These are phyloP conservation scores for Drosophila neocordata DNA, from an alignment of 1,140 invertebrate species.

Conservation along the genomic window DNA sequence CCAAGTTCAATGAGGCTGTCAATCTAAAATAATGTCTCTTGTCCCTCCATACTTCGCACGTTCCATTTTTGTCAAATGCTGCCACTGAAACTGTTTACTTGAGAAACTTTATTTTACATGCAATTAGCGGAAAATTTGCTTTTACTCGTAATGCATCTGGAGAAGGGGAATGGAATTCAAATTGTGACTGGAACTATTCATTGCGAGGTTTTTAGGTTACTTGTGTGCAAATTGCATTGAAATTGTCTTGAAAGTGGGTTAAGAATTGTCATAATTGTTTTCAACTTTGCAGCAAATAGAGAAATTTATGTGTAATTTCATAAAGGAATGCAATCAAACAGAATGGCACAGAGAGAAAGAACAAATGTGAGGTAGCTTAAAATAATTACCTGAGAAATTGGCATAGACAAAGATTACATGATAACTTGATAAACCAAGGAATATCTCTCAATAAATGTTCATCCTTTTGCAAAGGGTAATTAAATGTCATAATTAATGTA, in stretches of 20 bases:
- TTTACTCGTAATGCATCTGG: constrained; percentile 45
- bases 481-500: neutral
- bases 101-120: constrained; percentile 69
- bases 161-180: constrained; percentile 20
- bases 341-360: constrained; percentile 41
- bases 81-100: constrained; percentile 47
- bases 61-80: constrained; percentile 49
- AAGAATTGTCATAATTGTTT: constrained; percentile 75
- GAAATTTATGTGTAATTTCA: constrained; percentile 46
- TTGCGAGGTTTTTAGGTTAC: constrained; percentile 31
- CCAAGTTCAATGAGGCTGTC: constrained; percentile 68
- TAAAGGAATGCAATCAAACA: constrained; percentile 16
- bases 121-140: constrained; percentile 72
- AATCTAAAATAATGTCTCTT: constrained; percentile 3
- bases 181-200: constrained; percentile 16
- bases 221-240: constrained; percentile 66
- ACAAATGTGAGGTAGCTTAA: constrained; percentile 19
- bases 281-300: constrained; percentile 46
- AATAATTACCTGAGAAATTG: constrained; percentile 36
- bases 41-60: constrained; percentile 27
- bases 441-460: neutral
- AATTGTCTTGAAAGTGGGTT: constrained; percentile 63
- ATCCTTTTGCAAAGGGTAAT: neutral
- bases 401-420: constrained; percentile 12
- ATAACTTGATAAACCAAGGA: neutral